Base-by-base conservation (phyloP, 2,888 invertebrate genomes). In the Protonemura montana region DNA sequence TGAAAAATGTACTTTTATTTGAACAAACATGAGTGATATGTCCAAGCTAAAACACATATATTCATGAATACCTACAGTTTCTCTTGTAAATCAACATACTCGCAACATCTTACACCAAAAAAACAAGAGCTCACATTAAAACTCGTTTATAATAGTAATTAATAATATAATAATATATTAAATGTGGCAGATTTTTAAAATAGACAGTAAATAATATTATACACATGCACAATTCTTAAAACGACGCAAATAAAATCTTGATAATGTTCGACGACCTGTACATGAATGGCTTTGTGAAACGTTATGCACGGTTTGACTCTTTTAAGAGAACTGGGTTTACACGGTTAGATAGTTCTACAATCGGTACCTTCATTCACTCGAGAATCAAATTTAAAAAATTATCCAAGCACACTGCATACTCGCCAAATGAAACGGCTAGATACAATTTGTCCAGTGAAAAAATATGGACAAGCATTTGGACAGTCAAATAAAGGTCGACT, bases 1-100 rank as follows among this genome's bases (percentile, higher is more conserved):
- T 83, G 83, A 83, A 83, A 83, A 83, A 42, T 10, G 42, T 82
- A 82, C 29, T 28, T 82, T 82, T 35, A 83, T 83, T 83, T 59
- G 83, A 83, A 83, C 41, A 83, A 42, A 42, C 28, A 16, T 41
- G 83, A 83, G 25, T 83, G 83, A 83, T 83, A 83, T 83, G 83
- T 83, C 83, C 41, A 83, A 83, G 42, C 83, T 59, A 59, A 59
- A 59, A 59, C 59, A 59, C 59, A 59, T 59, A 59, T 59, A 59
- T 59, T 21, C 59, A 7, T 59, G 59, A 59, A 59, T 59, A 59
- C 59, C 21, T 35, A 35, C 35, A 59, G 59, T 59, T 59, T 59
- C 59, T 21, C 59, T 59, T 59, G 59, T 59, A 59, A 59, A 59
- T 59, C 59, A 59, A 59, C 59, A 21, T 21, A 10, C 21, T 59